These are phyloP conservation scores for Sarcophaga bullata DNA, from an alignment of 1,140 invertebrate genomes.

Conservation along the genomic window DNA sequence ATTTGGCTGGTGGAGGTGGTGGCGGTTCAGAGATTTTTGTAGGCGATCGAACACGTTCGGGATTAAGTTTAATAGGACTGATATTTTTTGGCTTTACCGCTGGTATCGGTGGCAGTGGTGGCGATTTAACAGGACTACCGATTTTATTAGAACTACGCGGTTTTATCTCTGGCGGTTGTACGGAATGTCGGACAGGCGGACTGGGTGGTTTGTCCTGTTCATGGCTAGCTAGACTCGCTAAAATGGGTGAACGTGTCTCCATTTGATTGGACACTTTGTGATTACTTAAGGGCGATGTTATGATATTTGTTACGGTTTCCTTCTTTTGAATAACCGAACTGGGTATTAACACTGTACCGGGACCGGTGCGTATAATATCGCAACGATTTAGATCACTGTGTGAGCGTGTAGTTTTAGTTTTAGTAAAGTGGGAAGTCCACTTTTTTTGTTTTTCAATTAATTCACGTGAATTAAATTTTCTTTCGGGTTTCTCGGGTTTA, in stretches of 20 bases:
- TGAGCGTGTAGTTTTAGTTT: constrained; percentile 73
- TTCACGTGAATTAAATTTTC: constrained; percentile 84
- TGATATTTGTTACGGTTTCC: constrained; percentile 33
- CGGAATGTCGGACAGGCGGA: constrained; percentile 52
- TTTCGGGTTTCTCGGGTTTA: constrained; percentile 81
- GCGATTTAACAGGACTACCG: constrained; percentile 62
- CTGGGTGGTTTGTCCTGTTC: constrained; percentile 51
- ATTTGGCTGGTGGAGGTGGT: constrained; percentile 59
- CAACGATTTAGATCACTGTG: constrained; percentile 74
- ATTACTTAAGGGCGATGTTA: constrained; percentile 26
- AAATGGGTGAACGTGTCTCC: constrained; percentile 41
- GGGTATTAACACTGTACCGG: constrained; percentile 60
- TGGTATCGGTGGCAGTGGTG: constrained; percentile 63
- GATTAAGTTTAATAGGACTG: constrained; percentile 57
- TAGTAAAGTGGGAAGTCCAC: constrained; percentile 90
- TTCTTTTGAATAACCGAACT: constrained; percentile 46
- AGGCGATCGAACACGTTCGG: constrained; percentile 51
- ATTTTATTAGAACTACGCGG: constrained; percentile 58
- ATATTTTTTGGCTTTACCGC: constrained; percentile 61
- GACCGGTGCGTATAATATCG: constrained; percentile 63
- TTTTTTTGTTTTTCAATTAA: constrained; percentile 90
- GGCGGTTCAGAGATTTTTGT: constrained; percentile 55
- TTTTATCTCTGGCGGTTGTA: constrained; percentile 60
- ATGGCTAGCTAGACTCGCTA: constrained; percentile 33
- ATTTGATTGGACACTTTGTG: constrained; percentile 33